phyloP scores from a whole-genome alignment of 2,113 vertebrate genomes.

The Turnix velox region DNA sequence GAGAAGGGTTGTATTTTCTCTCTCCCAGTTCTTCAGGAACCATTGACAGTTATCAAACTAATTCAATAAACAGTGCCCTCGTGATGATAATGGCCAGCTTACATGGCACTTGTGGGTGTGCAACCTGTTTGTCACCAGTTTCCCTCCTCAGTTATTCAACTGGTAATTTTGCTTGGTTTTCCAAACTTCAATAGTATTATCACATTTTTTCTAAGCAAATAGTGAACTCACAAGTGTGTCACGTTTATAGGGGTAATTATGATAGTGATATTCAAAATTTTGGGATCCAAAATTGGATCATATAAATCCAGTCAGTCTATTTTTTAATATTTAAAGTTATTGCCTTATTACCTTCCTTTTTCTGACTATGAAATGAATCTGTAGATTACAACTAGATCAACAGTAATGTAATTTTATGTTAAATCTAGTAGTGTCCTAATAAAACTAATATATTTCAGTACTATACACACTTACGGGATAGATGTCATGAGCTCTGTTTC shows the following conservation, averaged over 20 bases:
- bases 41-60: neutral
- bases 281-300: neutral
- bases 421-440: neutral
- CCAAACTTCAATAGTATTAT: neutral
- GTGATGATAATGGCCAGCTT: neutral
- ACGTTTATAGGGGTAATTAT: neutral
- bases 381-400: neutral
- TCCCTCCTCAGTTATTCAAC: neutral
- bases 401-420: neutral
- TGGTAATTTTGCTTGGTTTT: neutral
- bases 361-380: neutral
- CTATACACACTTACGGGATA: neutral
- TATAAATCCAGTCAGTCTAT: neutral
- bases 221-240: fast-evolving
- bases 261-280: neutral
- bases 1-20: neutral
- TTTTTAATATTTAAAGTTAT: neutral
- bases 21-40: neutral
- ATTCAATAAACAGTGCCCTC: neutral
- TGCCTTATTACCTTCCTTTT: neutral
- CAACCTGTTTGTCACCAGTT: neutral
- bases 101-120: neutral
- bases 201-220: neutral
- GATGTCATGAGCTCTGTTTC: neutral
- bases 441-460: neutral